A percentile compares a stretch with the other conserved stretches of the same genome.
phyloP scores from a whole-genome alignment of 2,888 invertebrate genomes.

The Ptilodon capucinus region DNA sequence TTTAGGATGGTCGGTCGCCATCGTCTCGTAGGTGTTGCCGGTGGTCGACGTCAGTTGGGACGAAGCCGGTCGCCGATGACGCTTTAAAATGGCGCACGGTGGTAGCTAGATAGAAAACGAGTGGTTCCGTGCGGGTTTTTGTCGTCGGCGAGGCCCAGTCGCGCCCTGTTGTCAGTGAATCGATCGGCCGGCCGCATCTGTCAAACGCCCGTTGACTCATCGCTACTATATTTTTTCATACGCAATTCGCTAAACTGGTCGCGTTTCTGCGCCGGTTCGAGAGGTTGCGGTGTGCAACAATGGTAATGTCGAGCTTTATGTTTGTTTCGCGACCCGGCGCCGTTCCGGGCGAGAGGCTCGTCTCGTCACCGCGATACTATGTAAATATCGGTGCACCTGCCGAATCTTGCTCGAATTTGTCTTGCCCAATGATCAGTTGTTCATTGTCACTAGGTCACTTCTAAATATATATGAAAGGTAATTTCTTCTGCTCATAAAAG shows the following conservation, averaged over 20 bases:
- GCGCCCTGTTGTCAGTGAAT: constrained; percentile 66
- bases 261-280: constrained; percentile 30
- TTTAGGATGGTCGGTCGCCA: constrained; percentile 70
- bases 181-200: constrained; percentile 77
- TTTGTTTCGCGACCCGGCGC: constrained; percentile 7
- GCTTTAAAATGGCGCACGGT: constrained; percentile 50
- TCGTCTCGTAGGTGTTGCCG: constrained; percentile 72
- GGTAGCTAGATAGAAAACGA: constrained; percentile 41
- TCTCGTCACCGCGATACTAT: constrained; percentile 28
- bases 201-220: constrained; percentile 79
- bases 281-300: constrained; percentile 31
- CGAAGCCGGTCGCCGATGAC: constrained; percentile 51
- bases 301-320: constrained; percentile 26
- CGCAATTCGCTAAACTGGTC: constrained; percentile 59
- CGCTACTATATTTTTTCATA: constrained; percentile 64
- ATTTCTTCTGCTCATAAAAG: constrained; percentile 25
- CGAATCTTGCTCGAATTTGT: constrained; percentile 35
- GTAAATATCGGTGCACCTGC: constrained; percentile 37
- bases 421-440: constrained; percentile 25
- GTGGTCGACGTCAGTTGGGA: constrained; percentile 61
- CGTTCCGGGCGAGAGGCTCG: constrained; percentile 8
- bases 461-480: constrained; percentile 29
- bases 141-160: constrained; percentile 41
- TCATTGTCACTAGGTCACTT: constrained; percentile 13
- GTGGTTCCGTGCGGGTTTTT: constrained; percentile 43